Conservation (phyloP, 2,888 invertebrate genomes). For the Aquatica leii region DNA sequence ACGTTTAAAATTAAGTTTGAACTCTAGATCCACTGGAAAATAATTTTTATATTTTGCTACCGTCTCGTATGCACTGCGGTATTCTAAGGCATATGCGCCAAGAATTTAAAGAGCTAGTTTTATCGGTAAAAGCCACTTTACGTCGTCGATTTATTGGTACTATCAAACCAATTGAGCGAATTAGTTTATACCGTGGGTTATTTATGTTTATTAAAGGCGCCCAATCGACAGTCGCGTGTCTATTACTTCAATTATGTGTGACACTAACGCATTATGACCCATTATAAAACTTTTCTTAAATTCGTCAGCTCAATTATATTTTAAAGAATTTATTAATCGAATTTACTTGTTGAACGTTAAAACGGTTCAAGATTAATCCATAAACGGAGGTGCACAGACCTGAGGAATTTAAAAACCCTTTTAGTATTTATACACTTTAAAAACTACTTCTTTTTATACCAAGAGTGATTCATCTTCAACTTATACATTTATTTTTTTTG, state of each 20-base stretch:
- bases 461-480: too few species aligned
- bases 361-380: too few species aligned
- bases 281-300: too few species aligned
- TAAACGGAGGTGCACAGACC: too few species aligned
- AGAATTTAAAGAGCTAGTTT: conserved; percentile 16
- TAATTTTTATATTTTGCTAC: neutral
- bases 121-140: conserved; percentile 24
- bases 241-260: conserved; percentile 23
- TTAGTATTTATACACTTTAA: too few species aligned
- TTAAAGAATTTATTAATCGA: too few species aligned
- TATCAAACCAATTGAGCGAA: conserved; percentile 26
- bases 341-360: too few species aligned
- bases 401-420: too few species aligned
- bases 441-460: too few species aligned
- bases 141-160: conserved; percentile 22
- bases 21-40: conserved; percentile 10
- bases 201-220: conserved; percentile 32
- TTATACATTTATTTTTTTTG: too few species aligned
- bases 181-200: conserved; percentile 21
- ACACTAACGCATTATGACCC: conserved; percentile 12
- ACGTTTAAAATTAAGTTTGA: conserved; percentile 6
- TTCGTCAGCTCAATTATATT: neutral
- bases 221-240: conserved; percentile 27
- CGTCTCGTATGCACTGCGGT: neutral
- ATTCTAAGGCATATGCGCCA: conserved; percentile 11